Percentiles rank a stretch among this genome's conserved stretches.
These are phyloP conservation scores for Philypnodon macrostomus DNA, from an alignment of 2,797 vertebrate species.

Conservation along the genomic window DNA sequence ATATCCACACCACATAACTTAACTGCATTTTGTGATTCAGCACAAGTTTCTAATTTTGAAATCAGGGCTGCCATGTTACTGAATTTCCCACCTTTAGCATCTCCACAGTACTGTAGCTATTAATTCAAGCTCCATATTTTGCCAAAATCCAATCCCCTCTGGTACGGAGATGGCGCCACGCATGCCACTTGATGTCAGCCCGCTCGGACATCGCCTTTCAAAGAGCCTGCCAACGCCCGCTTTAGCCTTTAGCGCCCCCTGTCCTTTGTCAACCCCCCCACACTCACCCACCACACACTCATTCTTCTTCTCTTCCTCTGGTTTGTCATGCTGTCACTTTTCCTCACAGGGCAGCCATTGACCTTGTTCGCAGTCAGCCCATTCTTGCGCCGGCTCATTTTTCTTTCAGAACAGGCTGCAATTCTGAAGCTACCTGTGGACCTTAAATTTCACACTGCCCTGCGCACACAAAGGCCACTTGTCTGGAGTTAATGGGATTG, in stretches of 20 bases:
- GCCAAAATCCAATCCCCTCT: slow-evolving; percentile 31
- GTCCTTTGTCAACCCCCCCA: slow-evolving; percentile 29
- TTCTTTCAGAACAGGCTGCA: background rate
- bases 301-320: slow-evolving; percentile 29
- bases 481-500: background rate
- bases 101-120: too few species aligned
- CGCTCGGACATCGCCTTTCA: slow-evolving; percentile 41
- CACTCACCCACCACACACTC: slow-evolving; percentile 10
- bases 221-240: slow-evolving; percentile 48
- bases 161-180: slow-evolving; percentile 24
- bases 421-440: background rate
- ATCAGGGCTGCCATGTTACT: too few species aligned
- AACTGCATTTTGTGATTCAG: too few species aligned
- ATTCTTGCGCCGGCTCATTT: slow-evolving; percentile 9
- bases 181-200: slow-evolving; percentile 45
- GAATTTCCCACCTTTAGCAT: too few species aligned
- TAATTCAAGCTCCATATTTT: slow-evolving; percentile 37
- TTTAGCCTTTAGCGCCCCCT: slow-evolving; percentile 11
- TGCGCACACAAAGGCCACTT: background rate
- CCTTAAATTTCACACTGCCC: background rate
- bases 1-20: too few species aligned
- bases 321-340: slow-evolving; percentile 71
- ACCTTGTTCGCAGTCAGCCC: slow-evolving; percentile 67
- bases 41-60: too few species aligned
- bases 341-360: slow-evolving; percentile 58